phyloP scores from a whole-genome alignment of 2,888 invertebrate genomes.

The Watsonalla cultraria region DNA sequence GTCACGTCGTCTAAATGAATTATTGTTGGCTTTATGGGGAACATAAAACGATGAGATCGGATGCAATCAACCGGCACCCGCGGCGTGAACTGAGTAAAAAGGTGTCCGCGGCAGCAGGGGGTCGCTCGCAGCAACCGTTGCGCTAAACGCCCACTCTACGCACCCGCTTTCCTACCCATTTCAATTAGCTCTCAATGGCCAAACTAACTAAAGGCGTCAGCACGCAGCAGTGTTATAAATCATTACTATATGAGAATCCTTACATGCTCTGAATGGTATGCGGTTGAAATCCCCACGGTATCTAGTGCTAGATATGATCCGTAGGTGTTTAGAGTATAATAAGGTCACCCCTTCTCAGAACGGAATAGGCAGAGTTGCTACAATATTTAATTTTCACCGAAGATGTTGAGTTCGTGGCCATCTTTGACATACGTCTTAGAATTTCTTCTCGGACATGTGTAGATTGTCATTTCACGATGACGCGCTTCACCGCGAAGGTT shows the following conservation, averaged over 20 bases:
- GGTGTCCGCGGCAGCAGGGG: constrained; percentile 67
- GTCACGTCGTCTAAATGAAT: constrained; percentile 78
- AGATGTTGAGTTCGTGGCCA: too few relatives aligned
- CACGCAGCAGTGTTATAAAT: constrained; percentile 31
- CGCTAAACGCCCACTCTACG: constrained; percentile 64
- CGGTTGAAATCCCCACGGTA: too few relatives aligned
- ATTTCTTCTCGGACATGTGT: too few relatives aligned
- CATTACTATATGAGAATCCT: constrained; percentile 26
- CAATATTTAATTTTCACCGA: too few relatives aligned
- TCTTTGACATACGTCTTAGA: too few relatives aligned
- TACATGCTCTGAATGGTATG: constrained; percentile 1
- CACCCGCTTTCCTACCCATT: constrained; percentile 62
- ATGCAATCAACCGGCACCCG: constrained; percentile 77
- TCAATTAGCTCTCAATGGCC: constrained; percentile 71
- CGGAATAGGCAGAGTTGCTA: too few relatives aligned
- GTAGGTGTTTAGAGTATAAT: too few relatives aligned
- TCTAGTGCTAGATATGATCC: too few relatives aligned
- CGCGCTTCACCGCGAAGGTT: too few relatives aligned
- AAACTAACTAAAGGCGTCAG: constrained; percentile 52
- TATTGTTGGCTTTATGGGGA: constrained; percentile 77
- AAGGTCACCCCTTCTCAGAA: too few relatives aligned
- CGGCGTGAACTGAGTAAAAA: constrained; percentile 69
- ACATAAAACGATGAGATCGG: constrained; percentile 76
- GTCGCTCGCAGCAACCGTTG: constrained; percentile 58
- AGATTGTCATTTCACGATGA: too few relatives aligned